Evolutionary conservation across 2,797 vertebrate genomes (phyloP), one percentile per base, ranked within the genome.

Genomic region (Sternotherus odoratus): DNA sequence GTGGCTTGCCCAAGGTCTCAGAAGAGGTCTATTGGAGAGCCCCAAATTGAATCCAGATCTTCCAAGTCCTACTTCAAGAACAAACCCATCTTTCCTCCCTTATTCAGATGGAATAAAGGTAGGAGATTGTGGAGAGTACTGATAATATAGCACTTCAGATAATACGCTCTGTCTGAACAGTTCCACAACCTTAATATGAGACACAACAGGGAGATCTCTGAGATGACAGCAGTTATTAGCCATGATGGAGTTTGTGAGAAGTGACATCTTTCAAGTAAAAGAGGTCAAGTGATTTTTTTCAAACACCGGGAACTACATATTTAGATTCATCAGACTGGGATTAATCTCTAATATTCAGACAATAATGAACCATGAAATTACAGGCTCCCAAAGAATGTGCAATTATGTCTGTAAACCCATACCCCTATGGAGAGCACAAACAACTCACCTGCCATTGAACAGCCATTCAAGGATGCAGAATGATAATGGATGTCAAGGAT

Each of bases 351-450:
- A 48, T 43, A 75, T 75, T 1, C 8, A 91, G 2, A 4, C 13
- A 79, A 85, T 63, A 12, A 92, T 79, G 23, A 84, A 92, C 26
- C 19, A 75, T 83, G 12, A 85, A 85, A 80, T 88, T 36, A 53
- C 24, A 77, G 15, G 17, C 12, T 87, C 82, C 72, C 51, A 60
- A 90, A 86, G 3, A 17, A 51, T 4, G 1, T 2, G 15, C 15
- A 63, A 5, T 2, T 85, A 57, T 83, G 36, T 39, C 17, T 23
- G 26, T 36, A 21, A 83, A 46, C 3, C 0, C 9, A 57, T 51
- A 3, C 1, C 72, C 5, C 17, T 60, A 12, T 8, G 17, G 16
- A 13, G 33, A 69, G 9, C 19, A 60, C 33, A 87, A 49, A 5
- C 2, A 51, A 60, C 12, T 2, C 43, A 49, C 16, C 24, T 63